Percentiles rank a stretch among this genome's conserved stretches.
Conservation (phyloP, 2,797 vertebrate species). For the Prionace glauca region DNA sequence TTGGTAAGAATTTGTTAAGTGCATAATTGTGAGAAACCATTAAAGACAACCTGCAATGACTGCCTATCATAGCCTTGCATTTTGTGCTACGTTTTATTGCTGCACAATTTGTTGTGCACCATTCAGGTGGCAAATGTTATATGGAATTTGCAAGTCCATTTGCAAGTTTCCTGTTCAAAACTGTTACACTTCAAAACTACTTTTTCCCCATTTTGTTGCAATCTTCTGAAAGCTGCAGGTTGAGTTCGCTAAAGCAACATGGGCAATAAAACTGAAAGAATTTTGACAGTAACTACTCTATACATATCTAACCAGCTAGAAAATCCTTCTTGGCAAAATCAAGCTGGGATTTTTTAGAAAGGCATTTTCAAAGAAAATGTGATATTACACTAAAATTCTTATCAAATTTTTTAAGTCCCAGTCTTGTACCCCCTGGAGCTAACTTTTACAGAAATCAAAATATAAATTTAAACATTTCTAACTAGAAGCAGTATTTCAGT, state of each 20-base stretch:
- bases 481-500: neutral
- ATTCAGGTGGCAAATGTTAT: neutral
- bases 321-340: constrained; percentile 48
- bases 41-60: neutral
- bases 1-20: neutral
- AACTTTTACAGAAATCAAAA: constrained; percentile 14
- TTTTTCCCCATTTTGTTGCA: neutral
- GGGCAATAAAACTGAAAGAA: constrained; percentile 37
- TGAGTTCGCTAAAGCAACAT: neutral
- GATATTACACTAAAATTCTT: constrained; percentile 40
- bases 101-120: neutral
- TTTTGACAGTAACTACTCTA: constrained; percentile 44
- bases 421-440: constrained; percentile 34
- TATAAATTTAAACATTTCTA: neutral
- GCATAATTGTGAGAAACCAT: neutral
- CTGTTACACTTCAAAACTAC: neutral
- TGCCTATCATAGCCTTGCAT: neutral
- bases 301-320: constrained; percentile 45
- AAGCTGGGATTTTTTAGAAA: constrained; percentile 39
- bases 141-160: neutral
- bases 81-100: neutral
- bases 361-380: constrained; percentile 40
- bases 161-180: neutral
- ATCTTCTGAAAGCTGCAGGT: neutral
- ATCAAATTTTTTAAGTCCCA: constrained; percentile 30